phyloP scores from a whole-genome alignment of 2,113 vertebrate genomes.

The Cricetomys ansorgei region DNA sequence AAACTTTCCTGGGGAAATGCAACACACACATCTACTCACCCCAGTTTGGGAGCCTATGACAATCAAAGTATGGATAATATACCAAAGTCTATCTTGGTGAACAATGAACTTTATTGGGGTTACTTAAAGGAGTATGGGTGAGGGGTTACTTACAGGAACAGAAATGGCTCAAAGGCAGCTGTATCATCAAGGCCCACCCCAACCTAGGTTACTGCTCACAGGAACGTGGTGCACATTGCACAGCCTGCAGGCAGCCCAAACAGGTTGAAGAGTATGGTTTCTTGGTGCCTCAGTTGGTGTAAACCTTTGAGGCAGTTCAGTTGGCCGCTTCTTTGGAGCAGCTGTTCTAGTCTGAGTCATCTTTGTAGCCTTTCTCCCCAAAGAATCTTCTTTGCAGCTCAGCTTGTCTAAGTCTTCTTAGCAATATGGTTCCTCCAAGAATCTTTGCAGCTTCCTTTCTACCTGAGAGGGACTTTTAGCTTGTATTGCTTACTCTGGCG shows the following conservation, averaged over 20 bases:
- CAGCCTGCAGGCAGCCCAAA: background rate
- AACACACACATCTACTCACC: background rate
- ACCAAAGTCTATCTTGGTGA: background rate
- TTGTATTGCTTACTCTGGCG: background rate
- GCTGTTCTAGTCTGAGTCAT: background rate
- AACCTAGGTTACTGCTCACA: background rate
- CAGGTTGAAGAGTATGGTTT: background rate
- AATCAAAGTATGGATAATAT: background rate
- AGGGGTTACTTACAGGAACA: background rate
- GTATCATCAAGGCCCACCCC: background rate
- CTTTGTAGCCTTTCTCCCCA: background rate
- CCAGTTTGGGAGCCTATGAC: background rate
- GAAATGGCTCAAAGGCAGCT: background rate
- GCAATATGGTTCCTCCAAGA: background rate
- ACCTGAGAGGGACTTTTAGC: background rate
- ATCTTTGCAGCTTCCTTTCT: background rate
- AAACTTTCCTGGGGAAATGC: background rate
- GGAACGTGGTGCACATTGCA: background rate
- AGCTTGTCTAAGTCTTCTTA: background rate
- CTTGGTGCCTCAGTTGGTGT: background rate
- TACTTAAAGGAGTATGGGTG: background rate
- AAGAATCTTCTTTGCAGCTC: background rate
- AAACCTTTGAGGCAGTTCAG: background rate
- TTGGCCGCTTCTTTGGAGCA: background rate
- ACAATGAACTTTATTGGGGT: background rate